Conservation (phyloP, 2,113 vertebrate species). For the Uria lomvia region DNA sequence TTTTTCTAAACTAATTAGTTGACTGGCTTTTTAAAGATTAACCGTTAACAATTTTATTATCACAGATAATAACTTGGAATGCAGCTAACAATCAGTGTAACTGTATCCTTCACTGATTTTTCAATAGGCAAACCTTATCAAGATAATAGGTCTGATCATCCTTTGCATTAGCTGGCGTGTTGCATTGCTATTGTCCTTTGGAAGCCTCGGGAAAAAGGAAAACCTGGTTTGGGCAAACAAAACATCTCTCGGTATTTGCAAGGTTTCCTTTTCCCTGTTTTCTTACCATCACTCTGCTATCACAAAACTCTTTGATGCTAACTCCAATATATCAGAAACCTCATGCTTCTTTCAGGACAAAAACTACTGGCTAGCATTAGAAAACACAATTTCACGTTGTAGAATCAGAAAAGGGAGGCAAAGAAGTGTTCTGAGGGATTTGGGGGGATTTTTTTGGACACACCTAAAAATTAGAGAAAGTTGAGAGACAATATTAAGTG, state of each 20-base stretch:
- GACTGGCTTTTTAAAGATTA: slow-evolving; percentile 48
- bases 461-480: background rate
- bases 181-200: background rate
- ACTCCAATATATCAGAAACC: background rate
- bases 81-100: slow-evolving; percentile 58
- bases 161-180: background rate
- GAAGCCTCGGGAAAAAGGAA: background rate
- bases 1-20: slow-evolving; percentile 53
- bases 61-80: background rate
- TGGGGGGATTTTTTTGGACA: rapidly evolving
- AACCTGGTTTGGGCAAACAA: background rate
- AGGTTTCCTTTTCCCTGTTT: background rate
- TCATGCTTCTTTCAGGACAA: background rate
- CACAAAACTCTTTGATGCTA: background rate
- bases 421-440: background rate
- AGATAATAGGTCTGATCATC: slow-evolving; percentile 21
- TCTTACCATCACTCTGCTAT: background rate
- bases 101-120: slow-evolving; percentile 57
- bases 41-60: slow-evolving; percentile 50
- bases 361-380: background rate
- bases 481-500: background rate
- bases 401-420: background rate
- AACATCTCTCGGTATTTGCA: background rate
- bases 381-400: background rate
- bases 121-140: slow-evolving; percentile 3